Conservation (phyloP, 2,113 vertebrate species). For the Rhinoderma darwinii region DNA sequence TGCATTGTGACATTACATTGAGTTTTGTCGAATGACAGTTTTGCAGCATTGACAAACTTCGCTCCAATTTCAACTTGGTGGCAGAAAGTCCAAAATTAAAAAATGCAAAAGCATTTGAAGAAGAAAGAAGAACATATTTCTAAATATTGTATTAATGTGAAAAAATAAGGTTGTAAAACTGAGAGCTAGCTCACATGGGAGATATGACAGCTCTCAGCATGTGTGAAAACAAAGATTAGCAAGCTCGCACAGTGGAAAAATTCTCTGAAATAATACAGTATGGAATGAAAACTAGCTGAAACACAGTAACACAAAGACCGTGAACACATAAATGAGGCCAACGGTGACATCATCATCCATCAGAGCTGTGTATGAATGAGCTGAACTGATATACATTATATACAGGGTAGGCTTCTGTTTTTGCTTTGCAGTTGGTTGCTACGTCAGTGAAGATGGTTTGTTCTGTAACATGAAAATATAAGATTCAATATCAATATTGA, state of each 20-base stretch:
- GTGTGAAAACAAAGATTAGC: conserved; percentile 7
- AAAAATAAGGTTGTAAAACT: neutral
- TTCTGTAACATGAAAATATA: too few species aligned
- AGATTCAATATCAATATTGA: too few species aligned
- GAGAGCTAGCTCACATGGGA: neutral
- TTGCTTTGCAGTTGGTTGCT: neutral
- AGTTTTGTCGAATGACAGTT: too few species aligned
- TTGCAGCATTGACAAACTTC: too few species aligned
- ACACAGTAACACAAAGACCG: neutral
- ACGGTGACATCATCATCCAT: neutral
- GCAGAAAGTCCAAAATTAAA: neutral
- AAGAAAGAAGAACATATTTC: neutral
- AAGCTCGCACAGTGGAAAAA: neutral
- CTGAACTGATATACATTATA: neutral
- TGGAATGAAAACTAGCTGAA: neutral
- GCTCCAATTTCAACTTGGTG: neutral
- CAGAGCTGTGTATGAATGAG: neutral
- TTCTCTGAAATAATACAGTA: neutral
- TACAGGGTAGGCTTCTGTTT: neutral
- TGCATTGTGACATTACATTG: too few species aligned
- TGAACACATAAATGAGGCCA: neutral
- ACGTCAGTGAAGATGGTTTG: too few species aligned
- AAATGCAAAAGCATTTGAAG: neutral
- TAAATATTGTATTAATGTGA: neutral
- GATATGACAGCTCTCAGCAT: neutral